Conservation (phyloP, 2,113 vertebrate species). For the Bolborhynchus lineola region DNA sequence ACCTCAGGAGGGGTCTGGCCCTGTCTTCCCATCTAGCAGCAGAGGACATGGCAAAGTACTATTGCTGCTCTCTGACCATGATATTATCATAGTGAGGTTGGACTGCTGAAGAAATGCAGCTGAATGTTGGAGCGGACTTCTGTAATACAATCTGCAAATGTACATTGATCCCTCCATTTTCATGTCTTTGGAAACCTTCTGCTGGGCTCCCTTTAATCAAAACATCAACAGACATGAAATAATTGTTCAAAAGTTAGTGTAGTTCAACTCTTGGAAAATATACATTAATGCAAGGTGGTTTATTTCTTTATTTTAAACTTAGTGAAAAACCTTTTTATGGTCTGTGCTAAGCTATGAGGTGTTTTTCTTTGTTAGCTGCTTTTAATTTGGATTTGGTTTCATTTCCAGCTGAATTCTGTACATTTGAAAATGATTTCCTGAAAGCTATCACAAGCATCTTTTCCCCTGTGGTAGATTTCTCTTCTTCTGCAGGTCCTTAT, state of each 20-base stretch:
- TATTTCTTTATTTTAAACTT: neutral
- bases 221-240: neutral
- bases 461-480: neutral
- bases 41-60: rapidly evolving
- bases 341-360: neutral
- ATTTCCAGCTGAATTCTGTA: neutral
- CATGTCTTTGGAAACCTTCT: neutral
- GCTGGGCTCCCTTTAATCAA: neutral
- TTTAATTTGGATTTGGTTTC: neutral
- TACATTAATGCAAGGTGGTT: neutral
- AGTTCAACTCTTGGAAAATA: too few relatives aligned
- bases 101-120: neutral
- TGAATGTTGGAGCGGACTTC: rapidly evolving
- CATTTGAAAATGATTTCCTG: neutral
- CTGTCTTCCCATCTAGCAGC: rapidly evolving
- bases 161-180: too few relatives aligned
- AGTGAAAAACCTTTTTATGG: neutral
- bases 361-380: neutral
- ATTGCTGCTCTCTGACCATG: rapidly evolving
- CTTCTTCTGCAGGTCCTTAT: neutral
- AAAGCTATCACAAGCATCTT: neutral
- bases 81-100: rapidly evolving
- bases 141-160: neutral
- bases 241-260: neutral
- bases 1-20: neutral